Evolutionary conservation across 2,888 invertebrate species (phyloP), one percentile per base, ranked within the genome.

Genomic region (Vannuccia rotundouncinata): DNA sequence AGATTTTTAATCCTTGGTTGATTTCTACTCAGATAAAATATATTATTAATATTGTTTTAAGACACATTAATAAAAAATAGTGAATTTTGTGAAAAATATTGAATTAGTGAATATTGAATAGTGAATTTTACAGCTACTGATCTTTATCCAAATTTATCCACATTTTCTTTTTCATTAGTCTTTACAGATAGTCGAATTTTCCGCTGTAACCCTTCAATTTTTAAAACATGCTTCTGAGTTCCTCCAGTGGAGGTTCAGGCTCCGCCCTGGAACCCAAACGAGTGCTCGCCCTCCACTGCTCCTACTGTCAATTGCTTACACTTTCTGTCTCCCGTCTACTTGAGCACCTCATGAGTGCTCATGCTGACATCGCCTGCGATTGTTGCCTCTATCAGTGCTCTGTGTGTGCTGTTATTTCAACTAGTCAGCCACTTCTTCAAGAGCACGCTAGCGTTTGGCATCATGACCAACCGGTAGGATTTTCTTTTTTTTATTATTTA

Each of bases 331-430:
- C 45, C n/a, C 77, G 77, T 1, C 77, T 77, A 1, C 31, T 77
- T 5, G 77, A 77, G 13, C 77, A 77, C 31, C 66, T 66, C 22
- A 66, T 66, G 66, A 66, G 10, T 66, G 66, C 66, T 22, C 66
- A 66, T 22, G 66, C 66, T 17, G 66, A 66, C 66, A 66, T 66
- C 22, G 66, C 66, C 66, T 66, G 66, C 66, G 66, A 66, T 27
- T 66, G 66, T 27, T 77, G 77, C 30, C 59, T 77, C 31, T 77
- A 77, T 27, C 77, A 77, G 77, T 77, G 77, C 77, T 31, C 31
- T 1, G 31, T 59, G 22, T 77, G 77, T 27, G 29, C 45, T 31
- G 45, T 77, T 10, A 59, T 77, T 29, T 31, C 45, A 17, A 77
- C 77, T 2, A 31, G 59, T 77, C 77, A 77, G 77, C 59, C 77